These are phyloP conservation scores for Zaprionus bogoriensis DNA, from an alignment of 2,888 invertebrate genomes.

Conservation along the genomic window DNA sequence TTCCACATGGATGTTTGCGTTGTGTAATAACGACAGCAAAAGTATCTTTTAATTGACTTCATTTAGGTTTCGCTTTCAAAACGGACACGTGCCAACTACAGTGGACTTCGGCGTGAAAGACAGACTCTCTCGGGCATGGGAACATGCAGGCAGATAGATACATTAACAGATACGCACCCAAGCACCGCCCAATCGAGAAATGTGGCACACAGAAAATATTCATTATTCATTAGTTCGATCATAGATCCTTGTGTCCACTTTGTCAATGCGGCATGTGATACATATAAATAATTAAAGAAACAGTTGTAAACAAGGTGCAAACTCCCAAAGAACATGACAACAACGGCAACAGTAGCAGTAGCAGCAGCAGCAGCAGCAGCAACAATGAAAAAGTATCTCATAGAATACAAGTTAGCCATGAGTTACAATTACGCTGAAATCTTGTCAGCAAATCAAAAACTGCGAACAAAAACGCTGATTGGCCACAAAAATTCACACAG, in stretches of 20 bases:
- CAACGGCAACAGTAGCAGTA: slow-evolving; percentile 20
- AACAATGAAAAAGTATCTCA: slow-evolving; percentile 57
- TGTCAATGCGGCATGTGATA: slow-evolving; percentile 63
- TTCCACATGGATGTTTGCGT: slow-evolving; percentile 43
- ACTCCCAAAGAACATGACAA: slow-evolving; percentile 59
- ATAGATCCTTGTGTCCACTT: slow-evolving; percentile 74
- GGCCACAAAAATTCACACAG: slow-evolving; percentile 78
- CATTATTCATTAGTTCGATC: slow-evolving; percentile 58
- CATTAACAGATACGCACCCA: not conserved
- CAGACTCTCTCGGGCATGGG: slow-evolving; percentile 47
- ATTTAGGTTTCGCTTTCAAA: slow-evolving; percentile 46
- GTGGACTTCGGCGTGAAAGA: slow-evolving; percentile 6
- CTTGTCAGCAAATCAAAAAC: slow-evolving; percentile 74
- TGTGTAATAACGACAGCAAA: slow-evolving; percentile 46
- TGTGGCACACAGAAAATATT: slow-evolving; percentile 31
- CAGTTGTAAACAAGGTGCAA: slow-evolving; percentile 70
- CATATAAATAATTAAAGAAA: slow-evolving; percentile 74
- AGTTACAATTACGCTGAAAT: slow-evolving; percentile 72
- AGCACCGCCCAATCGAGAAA: slow-evolving; percentile 35
- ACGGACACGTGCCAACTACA: slow-evolving; percentile 56
- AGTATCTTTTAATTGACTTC: slow-evolving; percentile 61
- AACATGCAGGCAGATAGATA: slow-evolving; percentile 7
- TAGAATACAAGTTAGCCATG: slow-evolving; percentile 77
- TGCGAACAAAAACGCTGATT: slow-evolving; percentile 77
- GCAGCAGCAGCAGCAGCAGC: slow-evolving; percentile 13